Base-by-base conservation (phyloP, 2,113 vertebrate genomes). In the Phycodurus eques region DNA sequence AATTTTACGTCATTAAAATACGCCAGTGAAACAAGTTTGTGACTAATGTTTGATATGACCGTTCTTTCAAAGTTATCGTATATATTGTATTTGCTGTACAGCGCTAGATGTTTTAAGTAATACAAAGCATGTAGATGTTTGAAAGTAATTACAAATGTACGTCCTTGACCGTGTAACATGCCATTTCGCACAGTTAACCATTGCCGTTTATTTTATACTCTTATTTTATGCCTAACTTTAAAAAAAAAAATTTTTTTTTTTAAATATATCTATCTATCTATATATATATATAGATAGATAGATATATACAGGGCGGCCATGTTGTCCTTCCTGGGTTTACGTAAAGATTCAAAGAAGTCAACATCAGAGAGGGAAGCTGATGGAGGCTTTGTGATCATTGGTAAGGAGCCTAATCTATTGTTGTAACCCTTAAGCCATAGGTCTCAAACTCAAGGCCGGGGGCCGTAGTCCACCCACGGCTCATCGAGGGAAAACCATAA, bases 321-420 rank as follows among this genome's bases (percentile, higher is more conserved):
- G 98, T 93, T 98, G 33, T 94, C 73, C 73, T 95, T 98, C 74
- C 93, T 98, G 57, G 93, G 93, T 76, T 75, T 92, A 43, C 91
- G 95, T 54, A 99, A 97, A 87, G 96, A 99, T 66, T 77, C 94
- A 6, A 97, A 97, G 78, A 93, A 93, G 70, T 76, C 92, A 0
- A 66, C 77, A 2, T 14, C 92, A 0, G 96, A 98, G 46, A 94
- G 85, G 77, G 96, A 98, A 87, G 80, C 84, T 13, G 97, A 99
- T 86, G 98, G 94, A 75, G 96, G 94, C 68, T 99, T 99, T 87
- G 94, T 99, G 73, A 85, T 99, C 61, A 74, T 99, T 78, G 97
- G 98, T 99, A 84, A 95, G 96, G 85, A 47, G 46, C 35, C 9
- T 8, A 4, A 5, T 33, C 64, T 0, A 13, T 49, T 13, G n/a